phyloP scores from a whole-genome alignment of 2,113 vertebrate genomes.

The Stercorarius parasiticus region DNA sequence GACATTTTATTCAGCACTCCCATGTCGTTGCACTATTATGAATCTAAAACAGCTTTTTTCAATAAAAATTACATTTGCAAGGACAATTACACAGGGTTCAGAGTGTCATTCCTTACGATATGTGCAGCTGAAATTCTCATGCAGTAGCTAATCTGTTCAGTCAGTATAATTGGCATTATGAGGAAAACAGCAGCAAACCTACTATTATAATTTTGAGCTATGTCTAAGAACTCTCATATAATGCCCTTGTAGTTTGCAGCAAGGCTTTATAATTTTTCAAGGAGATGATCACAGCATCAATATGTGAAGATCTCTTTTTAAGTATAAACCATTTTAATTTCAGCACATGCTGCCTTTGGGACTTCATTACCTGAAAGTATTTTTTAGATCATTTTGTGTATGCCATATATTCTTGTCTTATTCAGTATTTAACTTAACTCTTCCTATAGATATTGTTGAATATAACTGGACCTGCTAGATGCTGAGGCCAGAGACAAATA shows the following conservation, averaged over 20 bases:
- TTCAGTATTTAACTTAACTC: background rate
- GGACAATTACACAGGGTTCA: background rate
- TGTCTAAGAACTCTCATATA: background rate
- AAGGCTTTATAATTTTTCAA: background rate
- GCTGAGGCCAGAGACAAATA: background rate
- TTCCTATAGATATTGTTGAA: background rate
- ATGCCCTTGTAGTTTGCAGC: background rate
- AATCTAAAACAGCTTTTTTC: constrained; percentile 19
- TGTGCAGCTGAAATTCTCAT: background rate
- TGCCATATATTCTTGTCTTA: background rate
- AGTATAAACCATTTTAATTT: background rate
- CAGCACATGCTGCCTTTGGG: background rate
- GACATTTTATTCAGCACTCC: constrained; percentile 53
- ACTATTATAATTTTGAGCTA: background rate
- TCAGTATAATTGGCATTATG: background rate
- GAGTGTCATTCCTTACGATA: background rate
- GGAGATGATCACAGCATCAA: background rate
- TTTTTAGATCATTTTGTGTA: background rate
- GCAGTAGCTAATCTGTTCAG: background rate
- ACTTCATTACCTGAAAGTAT: background rate
- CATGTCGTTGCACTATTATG: background rate
- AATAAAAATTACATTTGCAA: background rate
- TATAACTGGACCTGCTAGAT: background rate
- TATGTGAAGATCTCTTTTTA: background rate
- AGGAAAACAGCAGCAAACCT: background rate